phyloP scores from a whole-genome alignment of 2,797 vertebrate genomes.

The Presbytis comata region DNA sequence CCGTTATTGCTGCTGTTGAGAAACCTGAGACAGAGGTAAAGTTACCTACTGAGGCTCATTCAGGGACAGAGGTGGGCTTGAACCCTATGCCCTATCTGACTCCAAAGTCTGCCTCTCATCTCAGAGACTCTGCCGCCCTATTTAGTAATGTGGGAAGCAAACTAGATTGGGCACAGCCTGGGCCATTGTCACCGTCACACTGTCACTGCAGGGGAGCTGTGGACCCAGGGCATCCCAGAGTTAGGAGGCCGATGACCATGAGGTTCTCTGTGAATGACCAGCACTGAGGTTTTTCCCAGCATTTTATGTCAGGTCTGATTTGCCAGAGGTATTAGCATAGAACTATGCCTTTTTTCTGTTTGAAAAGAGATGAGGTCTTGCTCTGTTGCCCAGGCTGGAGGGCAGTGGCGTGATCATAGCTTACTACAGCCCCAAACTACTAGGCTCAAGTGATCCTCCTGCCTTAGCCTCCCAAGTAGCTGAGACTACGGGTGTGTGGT shows the following conservation, averaged over 20 bases:
- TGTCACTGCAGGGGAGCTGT: neutral
- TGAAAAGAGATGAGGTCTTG: neutral
- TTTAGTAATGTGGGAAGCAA: neutral
- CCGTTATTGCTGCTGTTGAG: neutral
- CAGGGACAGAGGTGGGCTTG: neutral
- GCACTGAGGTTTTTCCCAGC: neutral
- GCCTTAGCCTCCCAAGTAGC: neutral
- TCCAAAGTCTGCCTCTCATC: neutral
- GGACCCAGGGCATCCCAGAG: too few relatives aligned
- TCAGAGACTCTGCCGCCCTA: neutral
- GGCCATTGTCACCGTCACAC: neutral
- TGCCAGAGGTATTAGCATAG: neutral
- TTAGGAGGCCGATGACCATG: neutral
- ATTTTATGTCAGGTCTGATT: neutral
- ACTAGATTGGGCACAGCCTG: accelerated
- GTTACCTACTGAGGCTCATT: neutral
- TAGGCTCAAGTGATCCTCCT: neutral
- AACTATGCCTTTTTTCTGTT: neutral
- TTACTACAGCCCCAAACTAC: neutral
- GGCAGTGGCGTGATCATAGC: neutral
- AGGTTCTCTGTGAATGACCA: neutral
- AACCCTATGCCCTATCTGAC: too few relatives aligned
- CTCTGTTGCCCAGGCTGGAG: neutral
- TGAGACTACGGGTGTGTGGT: neutral
- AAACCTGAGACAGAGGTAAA: neutral